A percentile compares a stretch with the other conserved stretches of the same genome.
Conservation (phyloP, 1,140 invertebrate genomes). For the Hycleus phaleratus region DNA sequence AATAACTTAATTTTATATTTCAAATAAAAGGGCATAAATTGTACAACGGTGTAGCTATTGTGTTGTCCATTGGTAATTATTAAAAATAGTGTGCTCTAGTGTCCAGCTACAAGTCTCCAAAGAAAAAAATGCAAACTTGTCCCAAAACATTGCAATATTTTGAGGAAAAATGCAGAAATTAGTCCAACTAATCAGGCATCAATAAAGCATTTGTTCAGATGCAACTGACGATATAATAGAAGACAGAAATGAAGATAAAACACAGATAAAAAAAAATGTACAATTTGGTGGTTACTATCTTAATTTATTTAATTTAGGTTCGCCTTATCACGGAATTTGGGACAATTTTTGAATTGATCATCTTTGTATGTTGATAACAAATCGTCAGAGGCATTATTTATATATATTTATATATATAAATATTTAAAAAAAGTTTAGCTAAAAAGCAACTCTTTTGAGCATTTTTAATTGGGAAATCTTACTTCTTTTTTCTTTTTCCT, state of each 20-base stretch:
- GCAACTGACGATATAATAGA: constrained; percentile 34
- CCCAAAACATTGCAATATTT: background rate
- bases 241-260: constrained; percentile 15
- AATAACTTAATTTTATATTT: too few species aligned
- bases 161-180: constrained; percentile 4
- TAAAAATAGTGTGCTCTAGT: background rate
- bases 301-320: too few species aligned
- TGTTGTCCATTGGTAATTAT: too few species aligned
- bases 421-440: constrained; percentile 8
- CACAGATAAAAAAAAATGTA: background rate
- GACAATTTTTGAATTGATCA: too few species aligned
- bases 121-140: constrained; percentile 3
- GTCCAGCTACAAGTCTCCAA: background rate
- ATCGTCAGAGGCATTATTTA: constrained; percentile 38
- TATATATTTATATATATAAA: background rate
- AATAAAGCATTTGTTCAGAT: constrained; percentile 20
- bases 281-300: too few species aligned
- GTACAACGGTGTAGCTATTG: too few species aligned
- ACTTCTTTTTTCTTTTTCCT: constrained; percentile 95
- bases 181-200: constrained; percentile 7
- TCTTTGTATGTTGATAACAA: constrained; percentile 1
- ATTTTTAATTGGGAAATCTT: constrained; percentile 52
- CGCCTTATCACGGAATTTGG: too few species aligned
- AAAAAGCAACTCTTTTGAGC: constrained; percentile 38
- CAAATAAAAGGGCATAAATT: too few species aligned